phyloP scores from a whole-genome alignment of 1,140 invertebrate genomes.

The Ips nitidus region DNA sequence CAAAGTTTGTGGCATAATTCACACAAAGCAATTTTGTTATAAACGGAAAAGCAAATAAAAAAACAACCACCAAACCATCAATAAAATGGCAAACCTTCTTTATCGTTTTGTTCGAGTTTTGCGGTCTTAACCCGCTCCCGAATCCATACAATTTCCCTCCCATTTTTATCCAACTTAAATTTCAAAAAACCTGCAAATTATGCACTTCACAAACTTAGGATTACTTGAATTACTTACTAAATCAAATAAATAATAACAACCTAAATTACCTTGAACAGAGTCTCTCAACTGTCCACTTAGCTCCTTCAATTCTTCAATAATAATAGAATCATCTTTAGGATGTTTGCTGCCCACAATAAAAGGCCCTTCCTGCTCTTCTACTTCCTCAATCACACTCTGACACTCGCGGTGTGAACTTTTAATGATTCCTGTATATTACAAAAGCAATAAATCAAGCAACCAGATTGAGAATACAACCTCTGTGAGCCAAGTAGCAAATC shows the following conservation, averaged over 20 bases:
- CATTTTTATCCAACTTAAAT: constrained; percentile 1
- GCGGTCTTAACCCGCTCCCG: constrained; percentile 3
- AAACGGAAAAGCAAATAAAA: background rate
- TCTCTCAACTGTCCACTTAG: constrained; percentile 41
- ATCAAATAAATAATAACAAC: background rate
- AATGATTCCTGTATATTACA: constrained; percentile 16
- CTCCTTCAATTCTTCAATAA: constrained; percentile 44
- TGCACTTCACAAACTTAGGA: background rate
- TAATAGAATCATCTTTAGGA: constrained; percentile 40
- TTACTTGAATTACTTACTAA: no score
- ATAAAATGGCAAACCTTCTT: constrained; percentile 7
- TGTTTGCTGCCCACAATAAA: constrained; percentile 39
- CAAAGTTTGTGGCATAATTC: background rate
- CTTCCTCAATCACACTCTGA: constrained; percentile 31
- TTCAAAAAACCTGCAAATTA: constrained; percentile 13
- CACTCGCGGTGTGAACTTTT: background rate
- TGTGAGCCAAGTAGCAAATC: constrained; percentile 38
- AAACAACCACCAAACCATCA: background rate
- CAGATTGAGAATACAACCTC: constrained; percentile 4
- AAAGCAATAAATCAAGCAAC: background rate
- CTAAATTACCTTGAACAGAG: constrained; percentile 34
- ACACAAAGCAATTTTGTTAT: background rate
- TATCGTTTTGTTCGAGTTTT: constrained; percentile 3
- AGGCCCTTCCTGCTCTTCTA: constrained; percentile 16
- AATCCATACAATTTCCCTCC: constrained; percentile 1